These are phyloP conservation scores for Hydractinia symbiolongicarpus DNA, from an alignment of 30 jellyfish, hydroid and myxozoan species.

Conservation along the genomic window DNA sequence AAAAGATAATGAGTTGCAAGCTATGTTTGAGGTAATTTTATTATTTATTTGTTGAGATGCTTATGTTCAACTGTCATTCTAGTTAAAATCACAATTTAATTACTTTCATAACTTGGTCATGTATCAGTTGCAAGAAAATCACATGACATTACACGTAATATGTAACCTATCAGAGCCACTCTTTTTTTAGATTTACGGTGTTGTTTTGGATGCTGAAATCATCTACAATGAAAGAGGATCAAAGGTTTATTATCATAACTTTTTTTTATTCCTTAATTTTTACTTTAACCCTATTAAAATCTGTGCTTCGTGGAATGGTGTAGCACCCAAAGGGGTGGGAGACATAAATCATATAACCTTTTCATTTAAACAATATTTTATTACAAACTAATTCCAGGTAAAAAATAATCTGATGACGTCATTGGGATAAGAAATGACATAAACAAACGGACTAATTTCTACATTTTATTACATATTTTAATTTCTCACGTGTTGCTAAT, in stretches of 20 bases:
- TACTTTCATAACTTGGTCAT: too few relatives aligned
- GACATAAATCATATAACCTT: too few relatives aligned
- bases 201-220: conserved; percentile 76
- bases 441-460: too few relatives aligned
- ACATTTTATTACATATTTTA: too few relatives aligned
- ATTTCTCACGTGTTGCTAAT: too few relatives aligned
- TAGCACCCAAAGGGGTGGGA: too few relatives aligned
- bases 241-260: conserved; percentile 41
- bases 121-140: not conserved
- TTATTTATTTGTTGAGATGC: not conserved
- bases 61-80: not conserved
- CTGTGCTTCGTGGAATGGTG: not conserved
- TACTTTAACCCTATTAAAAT: not conserved
- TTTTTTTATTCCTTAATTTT: not conserved
- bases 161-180: too few relatives aligned
- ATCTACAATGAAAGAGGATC: conserved; percentile 93
- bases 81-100: not conserved
- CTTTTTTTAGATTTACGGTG: conserved; percentile 37
- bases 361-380: too few relatives aligned
- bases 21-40: conserved; percentile 59
- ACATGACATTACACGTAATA: too few relatives aligned
- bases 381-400: too few relatives aligned
- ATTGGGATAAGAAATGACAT: too few relatives aligned
- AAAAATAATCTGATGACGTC: too few relatives aligned
- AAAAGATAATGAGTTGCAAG: conserved; percentile 52